Evolutionary conservation across 2,888 invertebrate species (phyloP).

Genomic region (Melinopterus prodromus): DNA sequence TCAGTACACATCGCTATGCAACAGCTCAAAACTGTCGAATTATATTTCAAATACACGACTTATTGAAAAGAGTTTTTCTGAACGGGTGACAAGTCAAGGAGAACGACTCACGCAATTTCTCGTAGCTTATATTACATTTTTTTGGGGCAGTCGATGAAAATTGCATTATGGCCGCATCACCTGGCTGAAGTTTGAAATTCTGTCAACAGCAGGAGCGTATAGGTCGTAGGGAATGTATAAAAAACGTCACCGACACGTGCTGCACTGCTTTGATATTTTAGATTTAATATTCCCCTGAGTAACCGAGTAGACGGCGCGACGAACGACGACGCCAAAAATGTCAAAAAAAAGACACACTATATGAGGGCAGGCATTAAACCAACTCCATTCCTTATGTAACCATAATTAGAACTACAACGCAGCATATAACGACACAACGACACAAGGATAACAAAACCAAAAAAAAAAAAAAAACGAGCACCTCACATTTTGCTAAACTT

Average conservation of each 20-base stretch:
- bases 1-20: no score
- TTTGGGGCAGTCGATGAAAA: neutral
- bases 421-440: no score
- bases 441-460: no score
- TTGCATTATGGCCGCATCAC: neutral
- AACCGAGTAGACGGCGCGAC: neutral
- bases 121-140: neutral
- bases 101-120: neutral
- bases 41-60: no score
- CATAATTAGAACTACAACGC: no score
- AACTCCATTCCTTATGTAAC: no score
- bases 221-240: slow-evolving; percentile 7
- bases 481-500: no score
- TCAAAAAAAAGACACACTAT: neutral
- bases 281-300: slow-evolving; percentile 29
- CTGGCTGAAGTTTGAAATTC: neutral
- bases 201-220: neutral
- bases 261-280: slow-evolving; percentile 28
- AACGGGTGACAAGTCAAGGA: no score
- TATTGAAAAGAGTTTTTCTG: no score
- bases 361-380: neutral
- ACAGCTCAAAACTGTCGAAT: no score
- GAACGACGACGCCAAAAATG: neutral
- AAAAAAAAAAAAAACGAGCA: no score
- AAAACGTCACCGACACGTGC: slow-evolving; percentile 30